A percentile compares a stretch with the other conserved stretches of the same genome.
These are phyloP conservation scores for Fregetta grallaria DNA, from an alignment of 2,113 vertebrate species.

Conservation along the genomic window DNA sequence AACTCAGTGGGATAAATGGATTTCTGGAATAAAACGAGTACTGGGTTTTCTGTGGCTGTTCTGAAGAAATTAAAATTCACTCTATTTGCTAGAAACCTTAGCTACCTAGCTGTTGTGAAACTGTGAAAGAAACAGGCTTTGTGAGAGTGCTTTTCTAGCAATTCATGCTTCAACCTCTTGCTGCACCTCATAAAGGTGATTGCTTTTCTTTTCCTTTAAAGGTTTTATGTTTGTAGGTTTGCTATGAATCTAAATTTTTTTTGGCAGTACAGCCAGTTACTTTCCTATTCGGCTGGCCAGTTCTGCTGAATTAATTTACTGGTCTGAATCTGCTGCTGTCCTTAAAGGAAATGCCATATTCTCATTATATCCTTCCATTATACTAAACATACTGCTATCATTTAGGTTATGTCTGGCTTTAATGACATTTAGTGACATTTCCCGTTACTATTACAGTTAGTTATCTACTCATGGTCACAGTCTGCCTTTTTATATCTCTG, in stretches of 20 bases:
- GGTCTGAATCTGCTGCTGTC: not conserved
- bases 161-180: not conserved
- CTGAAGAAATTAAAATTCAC: not conserved
- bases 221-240: not conserved
- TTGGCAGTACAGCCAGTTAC: not conserved
- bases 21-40: not conserved
- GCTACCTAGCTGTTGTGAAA: not conserved
- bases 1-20: not conserved
- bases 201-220: not conserved
- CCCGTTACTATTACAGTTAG: not conserved
- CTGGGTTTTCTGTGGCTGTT: not conserved
- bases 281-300: not conserved
- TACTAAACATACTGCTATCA: not conserved
- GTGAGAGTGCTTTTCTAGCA: not conserved
- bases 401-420: slow-evolving; percentile 37
- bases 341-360: slow-evolving; percentile 46
- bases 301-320: slow-evolving; percentile 29
- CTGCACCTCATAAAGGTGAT: not conserved
- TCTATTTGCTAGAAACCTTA: not conserved
- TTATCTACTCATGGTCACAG: not conserved
- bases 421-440: slow-evolving; percentile 61
- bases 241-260: not conserved
- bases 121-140: not conserved
- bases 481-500: not conserved
- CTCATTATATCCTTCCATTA: slow-evolving; percentile 24